Evolutionary conservation across 2,113 vertebrate genomes (phyloP).

Genomic region (Ranitomeya imitator): DNA sequence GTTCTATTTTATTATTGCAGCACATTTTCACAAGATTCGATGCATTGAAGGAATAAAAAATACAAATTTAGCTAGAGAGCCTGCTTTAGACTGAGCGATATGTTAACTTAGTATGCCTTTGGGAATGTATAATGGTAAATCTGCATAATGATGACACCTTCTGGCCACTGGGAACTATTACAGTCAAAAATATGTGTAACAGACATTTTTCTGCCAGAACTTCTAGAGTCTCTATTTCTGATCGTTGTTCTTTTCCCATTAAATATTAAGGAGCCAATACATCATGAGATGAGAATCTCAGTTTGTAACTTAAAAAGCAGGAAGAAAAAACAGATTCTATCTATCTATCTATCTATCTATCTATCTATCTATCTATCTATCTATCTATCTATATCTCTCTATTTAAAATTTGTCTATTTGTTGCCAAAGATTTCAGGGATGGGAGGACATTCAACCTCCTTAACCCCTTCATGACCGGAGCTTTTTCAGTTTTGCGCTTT

Average conservation of each 20-base stretch:
- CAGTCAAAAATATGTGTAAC: constrained; percentile 22
- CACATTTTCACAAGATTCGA: not conserved
- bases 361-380: not conserved
- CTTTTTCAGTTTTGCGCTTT: too few species aligned
- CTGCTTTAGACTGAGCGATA: constrained; percentile 5
- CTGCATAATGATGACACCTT: constrained; percentile 54
- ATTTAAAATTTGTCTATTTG: not conserved
- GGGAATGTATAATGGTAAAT: constrained; percentile 36
- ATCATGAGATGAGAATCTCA: constrained; percentile 1
- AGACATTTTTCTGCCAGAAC: not conserved
- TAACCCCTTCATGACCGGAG: too few species aligned
- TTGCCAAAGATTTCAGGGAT: too few species aligned
- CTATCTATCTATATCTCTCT: not conserved
- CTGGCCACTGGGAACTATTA: constrained; percentile 43
- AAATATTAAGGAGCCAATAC: constrained; percentile 1
- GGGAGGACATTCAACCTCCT: too few species aligned
- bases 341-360: not conserved
- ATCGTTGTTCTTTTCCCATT: not conserved
- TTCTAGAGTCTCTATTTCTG: not conserved
- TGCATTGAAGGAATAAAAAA: constrained; percentile 1
- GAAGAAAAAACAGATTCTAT: not conserved
- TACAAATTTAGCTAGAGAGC: not conserved
- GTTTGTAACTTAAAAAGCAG: not conserved
- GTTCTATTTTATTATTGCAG: not conserved
- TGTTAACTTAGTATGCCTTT: constrained; percentile 26